Evolutionary conservation across 2,113 vertebrate genomes (phyloP), one percentile per base, ranked within the genome.

Genomic region (Nestor notabilis): DNA sequence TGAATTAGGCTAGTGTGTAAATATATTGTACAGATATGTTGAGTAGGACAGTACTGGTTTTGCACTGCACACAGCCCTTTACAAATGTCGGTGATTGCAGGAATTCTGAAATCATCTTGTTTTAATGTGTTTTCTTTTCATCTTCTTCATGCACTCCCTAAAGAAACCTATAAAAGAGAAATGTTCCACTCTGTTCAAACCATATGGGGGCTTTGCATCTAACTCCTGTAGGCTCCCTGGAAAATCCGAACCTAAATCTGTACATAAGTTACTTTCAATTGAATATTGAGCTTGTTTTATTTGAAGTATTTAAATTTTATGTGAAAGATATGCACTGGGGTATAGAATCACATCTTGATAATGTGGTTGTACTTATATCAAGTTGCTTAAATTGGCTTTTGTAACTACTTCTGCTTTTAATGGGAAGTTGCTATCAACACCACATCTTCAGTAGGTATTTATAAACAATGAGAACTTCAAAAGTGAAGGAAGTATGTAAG

Each of bases 41-140:
- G 21, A 56, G 11, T 80, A 61, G 31, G 19, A 58, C 24, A 90
- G 52, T 21, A 31, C 5, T 56, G 72, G 52, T 75, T 81, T 61
- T 63, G 8, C 65, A 20, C 11, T 39, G 39, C 39, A 39, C 17
- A 46, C 27, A 90, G 46, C 29, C 17, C 10, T 80, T 92, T 95
- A 28, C 35, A 69, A 84, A 83, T 65, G 49, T 74, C 44, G 41
- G 17, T 55, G 72, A 53, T 18, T 43, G 43, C 33, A 66, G n/a
- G 31, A 89, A 52, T 66, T 83, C 56, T 90, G 28, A 76, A 93
- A 60, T n/a, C 4, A 25, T 64, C 92, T 66, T 50, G 19, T 46
- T 92, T 83, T 90, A 74, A 37, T 78, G 20, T 90, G 28, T 87
- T 97, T 95, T 93, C 44, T 53, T 86, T 83, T 92, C 50, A 82